Base-by-base conservation (phyloP, 2,888 invertebrate genomes). In the Ctena decussata region DNA sequence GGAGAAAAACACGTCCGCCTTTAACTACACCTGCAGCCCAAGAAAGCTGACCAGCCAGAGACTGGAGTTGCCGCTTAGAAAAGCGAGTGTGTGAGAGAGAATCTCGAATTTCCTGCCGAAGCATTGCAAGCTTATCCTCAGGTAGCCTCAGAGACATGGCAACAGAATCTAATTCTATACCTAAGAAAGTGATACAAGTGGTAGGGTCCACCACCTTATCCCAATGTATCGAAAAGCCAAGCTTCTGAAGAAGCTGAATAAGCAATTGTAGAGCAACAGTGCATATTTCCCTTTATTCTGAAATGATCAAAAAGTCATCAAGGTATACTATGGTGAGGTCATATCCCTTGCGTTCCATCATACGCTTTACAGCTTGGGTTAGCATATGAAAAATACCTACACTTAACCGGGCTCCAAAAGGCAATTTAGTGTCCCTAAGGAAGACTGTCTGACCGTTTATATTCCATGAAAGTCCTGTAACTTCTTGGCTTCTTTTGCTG, bases 211-310 rank as follows among this genome's bases (percentile, higher is more conserved):
- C n/a, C n/a, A n/a, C 53, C 21, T 53, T 53, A 5, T n/a, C 53
- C 53, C 53, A 79, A 60, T 79, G 71, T 27, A 79, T 73, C 6
- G 60, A 35, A 41, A 79, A 80, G n/a, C 80, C 80, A 18, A 80
- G 65, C n/a, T 65, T 65, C 35, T 74, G 35, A 8, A 80, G 46
- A 53, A 53, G 53, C 53, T 21, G 53, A 53, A 53, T 53, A 11
- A 53, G n/a, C 21, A 15, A 24, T 21, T 70, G 11, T 44, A 78
- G 39, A 8, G 69, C 69, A 27, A 15, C 32, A 21, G 69, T 65
- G 21, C 32, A 69, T 37, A 6, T 18, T 21, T 37, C 32, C 30
- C 21, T 53, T 18, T 11, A 53, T 53, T 53, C n/a, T 53, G 53
- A 15, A 53, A 53, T 53, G 8, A 53, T 53, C 18, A 35, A n/a